Conservation (phyloP, 2,797 vertebrate genomes). For the Nasua narica region DNA sequence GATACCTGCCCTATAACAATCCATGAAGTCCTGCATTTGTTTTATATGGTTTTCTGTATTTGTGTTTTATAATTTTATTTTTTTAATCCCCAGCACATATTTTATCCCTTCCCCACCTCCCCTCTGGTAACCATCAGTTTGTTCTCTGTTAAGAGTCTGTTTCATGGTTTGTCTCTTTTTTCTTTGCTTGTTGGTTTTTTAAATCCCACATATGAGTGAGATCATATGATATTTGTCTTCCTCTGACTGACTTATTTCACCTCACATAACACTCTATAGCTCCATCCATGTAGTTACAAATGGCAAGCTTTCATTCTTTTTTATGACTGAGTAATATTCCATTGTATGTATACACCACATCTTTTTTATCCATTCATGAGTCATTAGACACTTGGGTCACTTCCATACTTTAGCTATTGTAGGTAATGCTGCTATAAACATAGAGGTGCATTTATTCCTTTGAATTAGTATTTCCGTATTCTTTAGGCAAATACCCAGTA, state of each 20-base stretch:
- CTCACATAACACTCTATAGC: not conserved
- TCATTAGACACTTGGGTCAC: not conserved
- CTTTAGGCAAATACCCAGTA: not conserved
- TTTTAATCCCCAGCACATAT: not conserved
- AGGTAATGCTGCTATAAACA: not conserved
- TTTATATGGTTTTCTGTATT: not conserved
- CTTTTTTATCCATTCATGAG: not conserved
- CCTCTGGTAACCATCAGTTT: not conserved
- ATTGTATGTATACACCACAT: not conserved
- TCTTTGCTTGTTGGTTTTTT: not conserved
- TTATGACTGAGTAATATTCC: not conserved
- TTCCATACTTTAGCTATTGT: not conserved
- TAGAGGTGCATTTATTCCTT: not conserved
- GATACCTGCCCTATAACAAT: not conserved
- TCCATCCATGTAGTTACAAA: not conserved
- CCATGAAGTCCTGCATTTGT: not conserved
- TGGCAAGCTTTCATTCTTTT: not conserved
- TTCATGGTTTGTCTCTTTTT: not conserved
- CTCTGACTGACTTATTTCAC: not conserved
- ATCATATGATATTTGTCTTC: not conserved
- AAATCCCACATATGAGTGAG: not conserved
- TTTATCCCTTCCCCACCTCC: not conserved
- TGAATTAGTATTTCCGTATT: not conserved
- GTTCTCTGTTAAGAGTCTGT: not conserved
- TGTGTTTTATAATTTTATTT: not conserved